These are phyloP conservation scores for Equus przewalskii DNA, from an alignment of 2,113 vertebrate genomes.

Conservation along the genomic window DNA sequence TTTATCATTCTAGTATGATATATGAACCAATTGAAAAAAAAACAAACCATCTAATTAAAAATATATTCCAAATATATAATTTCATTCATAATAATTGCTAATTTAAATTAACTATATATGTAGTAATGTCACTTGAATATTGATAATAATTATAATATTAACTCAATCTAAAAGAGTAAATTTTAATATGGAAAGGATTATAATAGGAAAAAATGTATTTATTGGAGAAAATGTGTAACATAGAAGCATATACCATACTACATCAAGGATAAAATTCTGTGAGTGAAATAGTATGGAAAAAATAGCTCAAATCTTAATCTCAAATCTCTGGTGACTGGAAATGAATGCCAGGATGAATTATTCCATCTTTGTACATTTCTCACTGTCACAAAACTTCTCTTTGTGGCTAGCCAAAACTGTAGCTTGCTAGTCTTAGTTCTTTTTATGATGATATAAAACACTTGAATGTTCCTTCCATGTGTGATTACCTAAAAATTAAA, in stretches of 20 bases:
- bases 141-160: neutral
- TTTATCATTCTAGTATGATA: neutral
- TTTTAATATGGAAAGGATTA: neutral
- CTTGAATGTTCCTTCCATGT: neutral
- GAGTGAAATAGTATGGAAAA: neutral
- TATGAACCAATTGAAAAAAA: neutral
- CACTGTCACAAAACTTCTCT: neutral
- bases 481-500: neutral
- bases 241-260: neutral
- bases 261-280: neutral
- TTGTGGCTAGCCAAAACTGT: neutral
- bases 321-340: neutral
- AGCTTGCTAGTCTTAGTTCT: neutral
- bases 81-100: neutral
- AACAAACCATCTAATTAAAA: neutral
- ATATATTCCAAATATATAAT: neutral
- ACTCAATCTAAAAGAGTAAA: neutral
- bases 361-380: neutral
- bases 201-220: neutral
- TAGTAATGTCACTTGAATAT: neutral
- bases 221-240: neutral
- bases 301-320: neutral
- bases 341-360: neutral
- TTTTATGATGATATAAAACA: neutral
- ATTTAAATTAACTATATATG: neutral